Evolutionary conservation across 1,140 invertebrate species (phyloP), one percentile per base, ranked within the genome.

Genomic region (Papilio polyxenes): DNA sequence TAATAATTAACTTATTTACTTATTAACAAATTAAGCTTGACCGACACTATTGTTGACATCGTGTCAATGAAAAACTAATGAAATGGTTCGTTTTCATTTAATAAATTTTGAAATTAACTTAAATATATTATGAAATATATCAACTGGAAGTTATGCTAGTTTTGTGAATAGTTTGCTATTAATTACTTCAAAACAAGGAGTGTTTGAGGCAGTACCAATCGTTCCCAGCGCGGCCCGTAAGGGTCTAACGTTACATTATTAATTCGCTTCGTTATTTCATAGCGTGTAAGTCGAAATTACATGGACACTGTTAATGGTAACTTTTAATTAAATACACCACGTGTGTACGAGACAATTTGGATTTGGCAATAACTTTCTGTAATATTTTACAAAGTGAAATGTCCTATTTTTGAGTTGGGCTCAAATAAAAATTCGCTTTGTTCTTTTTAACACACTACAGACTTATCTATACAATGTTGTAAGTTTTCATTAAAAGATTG

Each of bases 321-420:
- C 20, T 77, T 75, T 75, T 77, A 77, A 77, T 77, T 77, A 77
- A 77, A 77, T 40, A 56, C 20, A 13, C 49, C 23, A 23, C 20
- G 75, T 76, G 15, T 20, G 75, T 49, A 44, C 37, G 7, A n/a
- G 49, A 77, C 13, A 17, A 40, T 20, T 20, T 77, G 65, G 2
- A n/a, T 7, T 10, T 13, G 23, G 17, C 62, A 53, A 53, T 15
- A 5, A 65, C 5, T 65, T 37, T 10, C 20, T 23, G 3, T 65
- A 59, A n/a, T 59, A 59, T 6, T 23, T 65, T 31, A 31, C 10
- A 65, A 23, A 7, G 10, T 59, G n/a, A 59, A 17, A 65, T n/a
- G 3, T 59, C 2, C 59, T 62, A 62, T 62, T 23, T 62, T 59
- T 20, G n/a, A 59, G 56, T n/a, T 59, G 6, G 49, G 11, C n/a